Evolutionary conservation across 1,140 invertebrate species (phyloP), one percentile per base, ranked within the genome.

Genomic region (Pachypeltis micranthus): DNA sequence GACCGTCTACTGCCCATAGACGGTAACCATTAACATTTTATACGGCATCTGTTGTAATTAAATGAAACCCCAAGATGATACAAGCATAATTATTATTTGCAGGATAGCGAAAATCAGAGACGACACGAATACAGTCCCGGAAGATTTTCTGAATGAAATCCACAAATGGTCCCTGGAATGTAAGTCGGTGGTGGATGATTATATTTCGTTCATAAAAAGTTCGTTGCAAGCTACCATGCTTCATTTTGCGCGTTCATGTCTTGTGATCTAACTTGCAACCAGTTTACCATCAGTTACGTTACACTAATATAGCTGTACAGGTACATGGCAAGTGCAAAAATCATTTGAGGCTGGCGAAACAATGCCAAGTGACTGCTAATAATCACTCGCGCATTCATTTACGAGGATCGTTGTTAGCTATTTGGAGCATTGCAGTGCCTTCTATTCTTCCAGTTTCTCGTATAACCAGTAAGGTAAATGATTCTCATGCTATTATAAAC

Each of bases 111-210:
- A 76, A 65, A 82, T 87, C 71, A 76, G 82, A 62, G 78, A 88
- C 71, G 72, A 80, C 54, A 79, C 83, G 55, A 73, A 79, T 31
- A 85, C 90, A 70, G 74, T 89, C 65, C 87, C 87, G 16, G 79
- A 79, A 19, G 80, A 90, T 72, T 91, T 90, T 76, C 76, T 90
- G 47, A 86, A 83, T 63, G 87, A 90, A 76, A 80, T 91, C 39
- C 89, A 91, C 71, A 90, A 90, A 79, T 90, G 89, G 87, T 86
- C 88, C 1, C 75, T 92, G 27, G 90, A 92, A 80, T 90, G 88
- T 91, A 77, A 85, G 85, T 82, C 68, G 2, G 2, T 47, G n/a
- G 14, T 47, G 23, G 21, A 25, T n/a, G n/a, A n/a, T n/a, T n/a
- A n/a, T n/a, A n/a, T n/a, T n/a, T n/a, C n/a, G n/a, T 39, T 39